Conservation (phyloP, 2,113 vertebrate genomes). For the Columbina picui region DNA sequence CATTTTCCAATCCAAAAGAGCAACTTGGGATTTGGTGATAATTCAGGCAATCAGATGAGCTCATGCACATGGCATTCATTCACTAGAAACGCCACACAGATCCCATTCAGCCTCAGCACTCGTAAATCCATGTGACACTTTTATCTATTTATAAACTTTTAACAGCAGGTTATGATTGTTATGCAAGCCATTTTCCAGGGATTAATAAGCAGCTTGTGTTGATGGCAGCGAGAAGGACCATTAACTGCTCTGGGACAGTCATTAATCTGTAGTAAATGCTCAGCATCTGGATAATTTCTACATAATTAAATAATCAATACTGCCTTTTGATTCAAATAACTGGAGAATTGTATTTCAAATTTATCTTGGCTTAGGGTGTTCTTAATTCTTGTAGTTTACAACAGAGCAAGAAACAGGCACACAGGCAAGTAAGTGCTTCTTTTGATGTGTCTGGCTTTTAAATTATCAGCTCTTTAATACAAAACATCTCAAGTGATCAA, state of each 20-base stretch:
- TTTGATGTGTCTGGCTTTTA: neutral
- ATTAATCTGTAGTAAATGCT: slow-evolving; percentile 53
- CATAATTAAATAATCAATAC: slow-evolving; percentile 54
- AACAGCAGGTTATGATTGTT: slow-evolving; percentile 62
- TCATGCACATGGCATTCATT: slow-evolving; percentile 58
- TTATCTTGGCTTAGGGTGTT: neutral
- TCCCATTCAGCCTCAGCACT: slow-evolving; percentile 38
- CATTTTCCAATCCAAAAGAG: slow-evolving; percentile 51
- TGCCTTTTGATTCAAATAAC: slow-evolving; percentile 38
- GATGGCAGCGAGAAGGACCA: neutral
- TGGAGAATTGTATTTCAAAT: slow-evolving; percentile 4
- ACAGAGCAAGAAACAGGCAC: neutral
- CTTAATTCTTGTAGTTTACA: slow-evolving; percentile 15
- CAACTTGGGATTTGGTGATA: slow-evolving; percentile 61
- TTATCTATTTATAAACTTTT: slow-evolving; percentile 70
- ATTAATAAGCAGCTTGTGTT: slow-evolving; percentile 52
- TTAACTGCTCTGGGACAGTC: slow-evolving; percentile 38
- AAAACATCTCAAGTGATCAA: neutral
- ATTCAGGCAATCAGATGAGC: slow-evolving; percentile 58
- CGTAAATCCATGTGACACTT: slow-evolving; percentile 57
- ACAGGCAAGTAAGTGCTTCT: accelerated
- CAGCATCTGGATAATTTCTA: slow-evolving; percentile 28
- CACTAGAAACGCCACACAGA: neutral
- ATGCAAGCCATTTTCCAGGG: slow-evolving; percentile 51
- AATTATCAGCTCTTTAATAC: neutral